Base-by-base conservation (phyloP, 1,140 invertebrate species). In the Ostrea denselamellosa region DNA sequence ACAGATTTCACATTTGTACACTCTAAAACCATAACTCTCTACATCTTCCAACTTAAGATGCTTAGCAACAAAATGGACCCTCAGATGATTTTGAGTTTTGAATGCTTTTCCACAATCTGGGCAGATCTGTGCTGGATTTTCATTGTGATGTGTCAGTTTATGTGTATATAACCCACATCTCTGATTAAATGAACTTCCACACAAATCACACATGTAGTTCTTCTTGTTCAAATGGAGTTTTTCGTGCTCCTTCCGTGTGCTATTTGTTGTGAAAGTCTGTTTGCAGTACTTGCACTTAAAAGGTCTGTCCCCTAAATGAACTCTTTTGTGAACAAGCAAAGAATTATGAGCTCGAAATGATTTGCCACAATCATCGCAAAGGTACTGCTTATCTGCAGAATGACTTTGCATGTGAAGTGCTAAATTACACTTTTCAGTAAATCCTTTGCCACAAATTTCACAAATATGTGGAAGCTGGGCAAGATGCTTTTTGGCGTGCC, bases 161-260 rank as follows among this genome's bases (percentile, higher is more conserved):
- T 85, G 83, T 9, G 83, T 85, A 54, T 85, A 85, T 51, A 85
- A n/a, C 10, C 53, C 28, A 44, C 83, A 58, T 28, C 53, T 85
- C 53, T 62, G 83, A 34, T 85, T 58, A 14, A 85, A 85, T 5
- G 56, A 52, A 19, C 58, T 34, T 19, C 83, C 83, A 58, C 83
- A 85, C 17, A 28, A 34, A 85, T 85, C 83, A 85, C 83, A 85
- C 53, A 85, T 85, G 54, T 58, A 85, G 25, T 9, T 54, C 83
- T 51, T 56, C n/a, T 58, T 44, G 19, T 85, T 85, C 51, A 19
- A n/a, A n/a, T 85, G 83, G 9, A 62, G 58, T 34, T 85, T 85
- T 28, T 85, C 83, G 14, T 85, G 83, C 8, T 58, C 54, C 22
- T 54, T 44, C 62, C n/a, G 14, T n/a, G 9, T 51, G 14, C 52